Conservation (phyloP, 2,113 vertebrate species). For the Neodontobutis hainanensis region DNA sequence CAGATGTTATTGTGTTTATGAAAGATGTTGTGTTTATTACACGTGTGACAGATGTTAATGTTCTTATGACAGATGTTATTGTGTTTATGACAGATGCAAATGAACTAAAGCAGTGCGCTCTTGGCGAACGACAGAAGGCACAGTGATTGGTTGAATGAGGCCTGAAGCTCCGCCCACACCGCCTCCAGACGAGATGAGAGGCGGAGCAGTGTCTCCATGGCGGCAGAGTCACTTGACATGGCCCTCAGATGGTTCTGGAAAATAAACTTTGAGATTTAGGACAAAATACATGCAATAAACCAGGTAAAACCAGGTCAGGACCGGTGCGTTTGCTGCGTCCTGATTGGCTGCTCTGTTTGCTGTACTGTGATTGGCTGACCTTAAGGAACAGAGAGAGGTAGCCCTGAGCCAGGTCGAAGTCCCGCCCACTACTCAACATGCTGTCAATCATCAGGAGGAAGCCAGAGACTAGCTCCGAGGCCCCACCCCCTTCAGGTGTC, state of each 20-base stretch:
- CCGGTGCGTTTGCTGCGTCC: not conserved
- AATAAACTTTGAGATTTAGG: not conserved
- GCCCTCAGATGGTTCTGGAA: constrained; percentile 86
- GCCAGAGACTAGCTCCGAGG: constrained; percentile 78
- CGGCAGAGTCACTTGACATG: constrained; percentile 81
- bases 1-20: too few species aligned
- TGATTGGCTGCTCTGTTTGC: too few species aligned
- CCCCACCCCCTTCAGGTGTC: constrained; percentile 86
- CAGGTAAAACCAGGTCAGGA: too few species aligned
- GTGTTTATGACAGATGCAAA: too few species aligned
- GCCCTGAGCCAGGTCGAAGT: constrained; percentile 92
- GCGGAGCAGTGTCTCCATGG: constrained; percentile 79
- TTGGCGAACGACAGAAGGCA: constrained; percentile 92
- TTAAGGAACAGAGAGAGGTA: constrained; percentile 94
- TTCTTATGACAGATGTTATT: too few species aligned
- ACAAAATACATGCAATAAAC: constrained; percentile 1
- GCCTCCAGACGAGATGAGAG: constrained; percentile 81
- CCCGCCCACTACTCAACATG: constrained; percentile 85
- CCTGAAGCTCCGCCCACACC: constrained; percentile 84
- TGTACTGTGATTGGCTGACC: constrained; percentile 70
- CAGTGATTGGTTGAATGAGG: constrained; percentile 88
- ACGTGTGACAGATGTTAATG: too few species aligned
- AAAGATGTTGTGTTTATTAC: too few species aligned
- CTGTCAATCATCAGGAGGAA: constrained; percentile 87
- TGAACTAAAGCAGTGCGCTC: constrained; percentile 83